A percentile compares a stretch with the other conserved stretches of the same genome.
phyloP scores from a whole-genome alignment of 2,797 vertebrate genomes.

The Semotilus atromaculatus region DNA sequence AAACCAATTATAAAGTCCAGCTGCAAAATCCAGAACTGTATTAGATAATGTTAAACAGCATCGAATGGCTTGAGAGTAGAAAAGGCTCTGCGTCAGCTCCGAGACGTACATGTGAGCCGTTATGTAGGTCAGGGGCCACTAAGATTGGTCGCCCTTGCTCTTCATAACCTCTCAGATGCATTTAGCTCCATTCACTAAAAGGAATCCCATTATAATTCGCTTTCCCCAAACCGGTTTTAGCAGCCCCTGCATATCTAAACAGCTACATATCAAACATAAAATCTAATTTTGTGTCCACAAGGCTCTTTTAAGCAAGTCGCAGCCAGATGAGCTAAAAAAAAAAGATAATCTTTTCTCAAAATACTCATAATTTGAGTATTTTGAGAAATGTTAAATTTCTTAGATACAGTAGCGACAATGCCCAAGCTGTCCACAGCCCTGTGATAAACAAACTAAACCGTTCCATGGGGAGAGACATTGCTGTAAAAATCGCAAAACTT shows the following conservation, averaged over 20 bases:
- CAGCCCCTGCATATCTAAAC: constrained; percentile 10
- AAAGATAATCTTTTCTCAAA: not conserved
- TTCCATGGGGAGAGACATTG: constrained; percentile 75
- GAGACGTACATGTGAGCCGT: not conserved
- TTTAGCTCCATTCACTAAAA: constrained; percentile 10
- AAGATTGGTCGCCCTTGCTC: constrained; percentile 16
- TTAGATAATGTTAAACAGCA: not conserved
- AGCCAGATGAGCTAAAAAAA: constrained; percentile 14
- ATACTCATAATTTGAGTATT: not conserved
- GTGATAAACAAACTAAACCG: constrained; percentile 52
- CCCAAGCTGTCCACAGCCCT: constrained; percentile 44
- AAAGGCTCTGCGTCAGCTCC: constrained; percentile 50
- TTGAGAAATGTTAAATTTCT: not conserved
- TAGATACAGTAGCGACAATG: constrained; percentile 33
- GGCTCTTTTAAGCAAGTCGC: constrained; percentile 16
- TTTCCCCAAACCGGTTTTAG: constrained; percentile 6
- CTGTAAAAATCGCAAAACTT: constrained; percentile 77
- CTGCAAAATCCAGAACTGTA: constrained; percentile 68
- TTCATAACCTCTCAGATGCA: constrained; percentile 19
- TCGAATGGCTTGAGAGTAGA: not conserved
- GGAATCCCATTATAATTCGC: constrained; percentile 6
- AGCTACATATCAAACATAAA: constrained; percentile 24
- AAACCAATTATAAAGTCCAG: constrained; percentile 64
- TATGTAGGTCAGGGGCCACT: constrained; percentile 6
- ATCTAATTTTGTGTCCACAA: constrained; percentile 25